Base-by-base conservation (phyloP, 2,888 invertebrate species). In the Macrophya alboannulata region DNA sequence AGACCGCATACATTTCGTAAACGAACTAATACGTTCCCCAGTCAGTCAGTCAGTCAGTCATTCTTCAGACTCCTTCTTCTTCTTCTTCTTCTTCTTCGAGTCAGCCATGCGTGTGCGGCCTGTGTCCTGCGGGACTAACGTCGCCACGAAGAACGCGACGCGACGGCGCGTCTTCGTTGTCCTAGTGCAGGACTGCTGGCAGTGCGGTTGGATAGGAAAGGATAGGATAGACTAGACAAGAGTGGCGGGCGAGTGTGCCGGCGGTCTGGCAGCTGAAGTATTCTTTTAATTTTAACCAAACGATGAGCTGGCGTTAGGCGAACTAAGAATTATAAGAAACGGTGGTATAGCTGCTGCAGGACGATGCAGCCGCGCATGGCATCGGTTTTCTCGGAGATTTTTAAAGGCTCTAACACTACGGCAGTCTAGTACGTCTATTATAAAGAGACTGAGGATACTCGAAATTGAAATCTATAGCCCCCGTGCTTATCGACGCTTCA, bases 401-500 rank as follows among this genome's bases (percentile, higher is more conserved):
- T 55, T 55, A 1, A 55, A 55, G 55, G 25, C 12, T 62, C 25
- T 62, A 25, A 62, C 62, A 10, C 62, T 25, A 4, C 25, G 21
- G 62, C 62, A 25, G 25, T 12, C 21, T 4, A n/a, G 25, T 25
- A 62, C 31, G 62, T 12, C 62, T 12, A 8, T 55, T 25, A 25
- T 12, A 25, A 10, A 21, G 62, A 25, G 62, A 12, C 62, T 12
- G 31, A 2, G 25, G 62, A 71, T 71, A 71, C 45, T 43, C 6
- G 45, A 86, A 84, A 86, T 72, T 79, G 86, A 86, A 86, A 85
- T 85, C 87, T 85, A 87, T 87, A 86, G 87, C 76, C 76, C 76
- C 85, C 85, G 86, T 86, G 87, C 89, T 89, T 89, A 88, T 86
- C 86, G 87, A 85, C 88, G 89, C 87, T 86, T 87, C 87, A 85